These are phyloP conservation scores for Porites evermanni DNA, from an alignment of 92 coral and sea anemone genomes.

Conservation along the genomic window DNA sequence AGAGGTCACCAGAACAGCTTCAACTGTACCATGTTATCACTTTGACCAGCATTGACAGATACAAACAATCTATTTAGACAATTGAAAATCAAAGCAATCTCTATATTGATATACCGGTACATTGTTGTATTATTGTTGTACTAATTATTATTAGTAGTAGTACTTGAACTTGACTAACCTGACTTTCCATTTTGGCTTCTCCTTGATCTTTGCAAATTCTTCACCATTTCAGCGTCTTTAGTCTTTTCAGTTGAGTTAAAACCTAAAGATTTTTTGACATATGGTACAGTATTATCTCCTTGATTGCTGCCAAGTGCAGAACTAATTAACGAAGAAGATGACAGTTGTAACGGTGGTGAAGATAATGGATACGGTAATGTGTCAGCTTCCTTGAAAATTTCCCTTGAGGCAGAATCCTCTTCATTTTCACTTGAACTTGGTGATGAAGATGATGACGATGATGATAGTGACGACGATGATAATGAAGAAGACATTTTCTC, in stretches of 20 bases:
- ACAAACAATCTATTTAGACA: too few species aligned
- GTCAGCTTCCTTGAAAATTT: background rate
- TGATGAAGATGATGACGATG: conserved; percentile 8
- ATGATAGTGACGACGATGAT: background rate
- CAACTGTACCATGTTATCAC: too few species aligned
- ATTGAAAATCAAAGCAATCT: too few species aligned
- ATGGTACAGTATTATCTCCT: background rate
- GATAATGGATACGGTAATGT: background rate
- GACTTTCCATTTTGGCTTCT: background rate
- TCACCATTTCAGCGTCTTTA: background rate
- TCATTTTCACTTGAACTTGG: background rate
- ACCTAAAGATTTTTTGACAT: background rate
- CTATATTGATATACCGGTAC: too few species aligned
- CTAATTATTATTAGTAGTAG: too few species aligned
- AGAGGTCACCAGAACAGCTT: too few species aligned
- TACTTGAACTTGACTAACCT: background rate
- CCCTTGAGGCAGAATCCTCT: background rate
- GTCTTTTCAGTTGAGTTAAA: background rate
- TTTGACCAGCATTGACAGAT: too few species aligned
- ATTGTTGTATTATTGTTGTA: too few species aligned
- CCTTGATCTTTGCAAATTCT: background rate
- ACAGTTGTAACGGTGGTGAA: background rate
- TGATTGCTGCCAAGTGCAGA: background rate
- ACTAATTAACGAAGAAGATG: background rate
- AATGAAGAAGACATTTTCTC: conserved; percentile 18